A percentile compares a stretch with the other conserved stretches of the same genome.
Conservation (phyloP, 2,888 invertebrate species). For the Drosophila bunnanda region DNA sequence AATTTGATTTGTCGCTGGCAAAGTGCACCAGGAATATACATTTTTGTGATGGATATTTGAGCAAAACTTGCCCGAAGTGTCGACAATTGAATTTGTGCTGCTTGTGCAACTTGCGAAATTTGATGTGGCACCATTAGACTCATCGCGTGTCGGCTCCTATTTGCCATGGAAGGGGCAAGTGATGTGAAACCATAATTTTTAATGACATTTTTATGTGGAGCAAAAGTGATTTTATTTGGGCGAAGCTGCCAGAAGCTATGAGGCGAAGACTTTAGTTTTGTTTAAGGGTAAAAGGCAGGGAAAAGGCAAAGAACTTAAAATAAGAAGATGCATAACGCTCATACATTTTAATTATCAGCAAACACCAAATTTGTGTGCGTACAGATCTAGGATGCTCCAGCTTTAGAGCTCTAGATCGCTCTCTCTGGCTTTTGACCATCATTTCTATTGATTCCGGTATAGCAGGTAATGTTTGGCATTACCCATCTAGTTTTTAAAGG, state of each 20-base stretch:
- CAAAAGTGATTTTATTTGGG: slow-evolving; percentile 72
- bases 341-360: too few species aligned
- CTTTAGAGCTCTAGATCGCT: not conserved
- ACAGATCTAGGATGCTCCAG: not conserved
- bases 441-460: too few species aligned
- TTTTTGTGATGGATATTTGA: slow-evolving; percentile 61
- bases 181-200: slow-evolving; percentile 60
- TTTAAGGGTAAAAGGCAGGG: not conserved
- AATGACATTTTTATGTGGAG: slow-evolving; percentile 63
- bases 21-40: slow-evolving; percentile 60
- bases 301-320: not conserved
- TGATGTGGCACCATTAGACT: slow-evolving; percentile 55
- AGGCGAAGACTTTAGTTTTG: slow-evolving; percentile 2
- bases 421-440: not conserved
- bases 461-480: too few species aligned
- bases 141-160: slow-evolving; percentile 22
- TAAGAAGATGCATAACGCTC: not conserved
- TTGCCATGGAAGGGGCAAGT: not conserved
- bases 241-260: slow-evolving; percentile 10
- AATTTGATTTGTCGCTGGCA: slow-evolving; percentile 66
- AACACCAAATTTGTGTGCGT: too few species aligned
- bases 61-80: slow-evolving; percentile 59
- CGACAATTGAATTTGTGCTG: slow-evolving; percentile 55
- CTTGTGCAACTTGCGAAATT: slow-evolving; percentile 70
- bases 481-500: too few species aligned